Evolutionary conservation across 2,888 invertebrate species (phyloP).

Genomic region (Alcis repandata): DNA sequence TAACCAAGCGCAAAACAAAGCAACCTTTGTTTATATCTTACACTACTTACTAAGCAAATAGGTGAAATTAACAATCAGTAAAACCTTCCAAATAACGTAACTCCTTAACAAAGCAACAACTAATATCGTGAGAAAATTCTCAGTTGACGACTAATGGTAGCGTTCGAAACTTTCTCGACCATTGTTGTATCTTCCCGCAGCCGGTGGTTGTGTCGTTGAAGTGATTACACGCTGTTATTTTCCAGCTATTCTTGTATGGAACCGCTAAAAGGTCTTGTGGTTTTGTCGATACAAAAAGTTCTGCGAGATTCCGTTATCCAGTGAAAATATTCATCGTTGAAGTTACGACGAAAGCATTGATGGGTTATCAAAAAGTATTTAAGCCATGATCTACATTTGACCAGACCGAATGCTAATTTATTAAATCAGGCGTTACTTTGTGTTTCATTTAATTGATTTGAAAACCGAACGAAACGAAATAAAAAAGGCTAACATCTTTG

Average conservation of each 20-base stretch:
- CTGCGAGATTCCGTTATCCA: neutral
- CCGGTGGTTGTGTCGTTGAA: slow-evolving; percentile 57
- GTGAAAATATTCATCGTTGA: slow-evolving; percentile 40
- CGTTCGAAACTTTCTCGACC: slow-evolving; percentile 62
- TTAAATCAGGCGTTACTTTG: too few relatives aligned
- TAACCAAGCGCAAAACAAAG: slow-evolving; percentile 17
- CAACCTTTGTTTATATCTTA: slow-evolving; percentile 31
- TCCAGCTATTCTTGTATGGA: slow-evolving; percentile 39
- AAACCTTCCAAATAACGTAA: slow-evolving; percentile 17
- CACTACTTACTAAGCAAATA: slow-evolving; percentile 32
- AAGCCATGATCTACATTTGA: too few relatives aligned
- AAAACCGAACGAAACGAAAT: too few relatives aligned
- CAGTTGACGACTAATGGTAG: slow-evolving; percentile 41
- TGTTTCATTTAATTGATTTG: too few relatives aligned
- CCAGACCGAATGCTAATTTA: too few relatives aligned
- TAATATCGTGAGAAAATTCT: slow-evolving; percentile 41
- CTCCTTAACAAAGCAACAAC: slow-evolving; percentile 16
- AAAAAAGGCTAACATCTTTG: too few relatives aligned
- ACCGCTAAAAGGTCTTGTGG: slow-evolving; percentile 3
- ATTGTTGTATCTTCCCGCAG: slow-evolving; percentile 61
- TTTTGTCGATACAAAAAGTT: neutral
- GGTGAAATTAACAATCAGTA: slow-evolving; percentile 18
- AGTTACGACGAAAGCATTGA: neutral
- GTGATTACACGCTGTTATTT: slow-evolving; percentile 60
- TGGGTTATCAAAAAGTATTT: too few relatives aligned